These are phyloP conservation scores for Cnemophilus loriae DNA, from an alignment of 2,113 vertebrate species.

Conservation along the genomic window DNA sequence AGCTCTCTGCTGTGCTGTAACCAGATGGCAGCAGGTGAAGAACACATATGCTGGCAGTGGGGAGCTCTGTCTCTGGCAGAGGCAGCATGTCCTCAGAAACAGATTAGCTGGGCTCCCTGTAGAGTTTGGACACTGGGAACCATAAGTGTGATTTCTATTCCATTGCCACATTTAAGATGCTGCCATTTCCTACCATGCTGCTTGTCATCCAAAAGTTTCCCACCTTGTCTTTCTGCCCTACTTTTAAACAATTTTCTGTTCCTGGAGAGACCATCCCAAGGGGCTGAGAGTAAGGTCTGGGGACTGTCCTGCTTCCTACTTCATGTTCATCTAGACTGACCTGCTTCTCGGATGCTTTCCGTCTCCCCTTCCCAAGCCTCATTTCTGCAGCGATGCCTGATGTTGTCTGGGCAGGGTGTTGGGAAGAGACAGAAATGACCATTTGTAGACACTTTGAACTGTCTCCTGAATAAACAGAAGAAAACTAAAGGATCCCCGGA, in stretches of 20 bases:
- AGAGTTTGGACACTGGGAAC: not conserved
- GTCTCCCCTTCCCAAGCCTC: not conserved
- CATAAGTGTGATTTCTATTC: not conserved
- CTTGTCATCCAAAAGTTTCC: not conserved
- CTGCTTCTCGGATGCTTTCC: not conserved
- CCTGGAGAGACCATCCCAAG: not conserved
- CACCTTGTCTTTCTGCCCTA: not conserved
- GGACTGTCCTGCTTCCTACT: not conserved
- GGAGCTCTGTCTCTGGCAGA: not conserved
- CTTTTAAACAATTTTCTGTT: not conserved
- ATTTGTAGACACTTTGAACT: conserved; percentile 5
- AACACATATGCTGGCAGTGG: not conserved
- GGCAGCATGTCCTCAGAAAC: not conserved
- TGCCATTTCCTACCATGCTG: not conserved
- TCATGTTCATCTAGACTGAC: fast-evolving
- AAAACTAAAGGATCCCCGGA: not conserved
- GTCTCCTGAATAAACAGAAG: conserved; percentile 4
- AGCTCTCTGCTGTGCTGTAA: not conserved
- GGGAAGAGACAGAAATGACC: not conserved
- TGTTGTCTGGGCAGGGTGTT: not conserved
- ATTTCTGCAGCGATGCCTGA: not conserved
- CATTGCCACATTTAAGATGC: not conserved
- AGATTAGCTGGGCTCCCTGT: not conserved
- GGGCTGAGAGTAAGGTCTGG: not conserved
- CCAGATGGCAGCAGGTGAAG: not conserved